These are phyloP conservation scores for Cochlearius cochlearius DNA, from an alignment of 2,113 vertebrate species.

Conservation along the genomic window DNA sequence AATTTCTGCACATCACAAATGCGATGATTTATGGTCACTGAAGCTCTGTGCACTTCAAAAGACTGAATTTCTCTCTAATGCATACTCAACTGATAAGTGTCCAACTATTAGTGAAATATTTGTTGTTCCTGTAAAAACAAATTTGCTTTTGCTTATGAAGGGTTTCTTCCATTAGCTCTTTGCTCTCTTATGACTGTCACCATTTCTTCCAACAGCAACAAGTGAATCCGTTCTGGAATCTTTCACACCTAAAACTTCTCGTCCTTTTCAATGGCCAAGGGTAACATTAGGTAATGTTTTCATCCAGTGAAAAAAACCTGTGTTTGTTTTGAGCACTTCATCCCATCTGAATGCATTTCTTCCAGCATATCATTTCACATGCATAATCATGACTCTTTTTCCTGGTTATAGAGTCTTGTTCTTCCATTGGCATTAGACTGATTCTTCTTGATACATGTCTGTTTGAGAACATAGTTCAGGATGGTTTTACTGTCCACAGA, in stretches of 20 bases:
- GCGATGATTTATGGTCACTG: not conserved
- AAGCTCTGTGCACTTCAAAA: not conserved
- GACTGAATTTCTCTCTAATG: conserved; percentile 6
- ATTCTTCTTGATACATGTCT: not conserved
- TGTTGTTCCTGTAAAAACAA: conserved; percentile 17
- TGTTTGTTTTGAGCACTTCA: conserved; percentile 63
- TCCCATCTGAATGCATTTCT: conserved; percentile 58
- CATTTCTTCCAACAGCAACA: conserved; percentile 79
- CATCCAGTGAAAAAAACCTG: conserved; percentile 41
- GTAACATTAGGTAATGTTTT: conserved; percentile 81
- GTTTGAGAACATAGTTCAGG: not conserved
- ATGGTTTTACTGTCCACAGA: not conserved
- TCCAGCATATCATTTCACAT: conserved; percentile 44
- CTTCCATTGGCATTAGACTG: not conserved
- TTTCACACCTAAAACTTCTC: conserved; percentile 75
- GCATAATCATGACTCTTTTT: conserved; percentile 36
- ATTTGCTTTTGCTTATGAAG: conserved; percentile 34
- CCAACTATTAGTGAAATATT: not conserved
- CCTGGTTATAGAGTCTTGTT: not conserved
- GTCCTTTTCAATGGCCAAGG: conserved; percentile 76
- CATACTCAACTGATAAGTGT: not conserved
- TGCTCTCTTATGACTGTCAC: conserved; percentile 65
- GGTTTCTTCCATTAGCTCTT: conserved; percentile 51
- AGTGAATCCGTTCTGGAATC: conserved; percentile 74
- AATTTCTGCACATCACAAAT: not conserved